Evolutionary conservation across 1,140 invertebrate species (phyloP), one percentile per base, ranked within the genome.

Genomic region (Nylanderia fulva): DNA sequence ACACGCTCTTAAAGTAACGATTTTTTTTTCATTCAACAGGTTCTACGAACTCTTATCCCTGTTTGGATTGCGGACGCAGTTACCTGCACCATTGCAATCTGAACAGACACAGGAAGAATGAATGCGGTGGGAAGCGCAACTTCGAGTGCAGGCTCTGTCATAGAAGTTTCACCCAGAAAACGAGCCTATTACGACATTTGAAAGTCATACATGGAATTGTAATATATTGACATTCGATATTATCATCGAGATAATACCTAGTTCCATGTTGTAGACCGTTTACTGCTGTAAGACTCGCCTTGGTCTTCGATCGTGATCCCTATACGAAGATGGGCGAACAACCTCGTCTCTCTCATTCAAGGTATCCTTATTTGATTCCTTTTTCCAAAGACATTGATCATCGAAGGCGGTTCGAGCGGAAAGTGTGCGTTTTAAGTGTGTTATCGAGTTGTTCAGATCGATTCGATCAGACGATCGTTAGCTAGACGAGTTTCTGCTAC

Each of bases 141-240:
- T 95, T 94, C 85, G 66, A 85, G 9, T 95, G 94, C 88, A 85
- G 66, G 66, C 92, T 92, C 86, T 95, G 94, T 85, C 85, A 75
- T 74, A 91, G 92, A 76, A 86, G 88, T 72, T 94, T 93, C 71
- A 95, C 93, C 24, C 93, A 93, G 85, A 94, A 94, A 87, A 92
- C 93, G 6, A 94, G 93, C 42, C 85, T 94, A 15, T 88, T 89
- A 15, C 91, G 88, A 13, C 93, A 94, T 58, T 82, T 93, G 13
- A n/a, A 61, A 21, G 64, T 77, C 71, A 90, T 91, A 45, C 92
- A 94, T 76, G 91, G 3, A 3, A 33, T 33, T 33, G 29, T n/a
- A 33, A 1, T 33, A 33, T 3, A 33, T n/a, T 33, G 29, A 33
- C 29, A 91, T 68, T 90, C 61, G 86, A 90, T 24, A 39, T 54